These are phyloP conservation scores for Iguana delicatissima DNA, from an alignment of 2,797 vertebrate genomes.

Conservation along the genomic window DNA sequence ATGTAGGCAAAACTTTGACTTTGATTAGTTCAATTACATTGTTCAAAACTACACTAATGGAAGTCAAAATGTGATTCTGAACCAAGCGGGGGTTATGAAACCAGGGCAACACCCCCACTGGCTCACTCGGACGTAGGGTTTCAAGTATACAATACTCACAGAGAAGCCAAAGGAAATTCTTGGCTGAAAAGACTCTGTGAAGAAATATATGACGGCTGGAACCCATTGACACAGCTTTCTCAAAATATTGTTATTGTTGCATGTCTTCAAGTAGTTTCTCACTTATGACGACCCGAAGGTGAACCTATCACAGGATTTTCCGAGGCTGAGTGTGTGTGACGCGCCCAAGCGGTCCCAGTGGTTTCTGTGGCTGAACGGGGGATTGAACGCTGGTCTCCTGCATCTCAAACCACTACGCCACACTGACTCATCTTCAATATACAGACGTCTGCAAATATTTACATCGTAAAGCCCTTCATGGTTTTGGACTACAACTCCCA, in stretches of 20 bases:
- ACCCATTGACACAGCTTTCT: not conserved
- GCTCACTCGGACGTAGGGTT: conserved; percentile 7
- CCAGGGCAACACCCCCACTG: not conserved
- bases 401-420: no score
- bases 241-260: not conserved
- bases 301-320: no score
- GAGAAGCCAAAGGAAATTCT: not conserved
- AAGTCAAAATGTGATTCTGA: conserved; percentile 50
- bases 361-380: no score
- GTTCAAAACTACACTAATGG: conserved; percentile 43
- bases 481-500: not conserved
- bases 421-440: no score
- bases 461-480: not conserved
- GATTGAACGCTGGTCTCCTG: no score
- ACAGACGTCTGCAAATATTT: not conserved
- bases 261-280: no score
- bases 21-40: conserved; percentile 56
- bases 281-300: no score
- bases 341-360: no score
- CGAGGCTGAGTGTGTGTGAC: no score
- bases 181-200: not conserved
- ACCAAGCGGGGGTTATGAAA: conserved; percentile 38
- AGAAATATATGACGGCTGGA: not conserved
- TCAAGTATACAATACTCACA: conserved; percentile 1
- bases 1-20: conserved; percentile 49